A percentile compares a stretch with the other conserved stretches of the same genome.
These are phyloP conservation scores for Leptopilina drosophilae DNA, from an alignment of 2,888 invertebrate species.

Conservation along the genomic window DNA sequence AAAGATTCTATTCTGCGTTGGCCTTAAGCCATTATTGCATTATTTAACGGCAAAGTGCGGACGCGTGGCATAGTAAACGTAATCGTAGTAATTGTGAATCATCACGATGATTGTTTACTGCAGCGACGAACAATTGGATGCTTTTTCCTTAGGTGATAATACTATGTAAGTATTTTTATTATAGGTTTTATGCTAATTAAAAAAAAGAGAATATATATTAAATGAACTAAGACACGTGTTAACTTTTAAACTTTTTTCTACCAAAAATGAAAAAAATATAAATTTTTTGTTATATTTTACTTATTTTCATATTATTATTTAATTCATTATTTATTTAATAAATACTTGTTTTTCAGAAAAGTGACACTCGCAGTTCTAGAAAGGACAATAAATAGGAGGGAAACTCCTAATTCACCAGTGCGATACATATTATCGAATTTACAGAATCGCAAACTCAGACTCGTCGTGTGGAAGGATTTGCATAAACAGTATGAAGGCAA, in stretches of 20 bases:
- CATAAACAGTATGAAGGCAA: background rate
- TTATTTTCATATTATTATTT: background rate
- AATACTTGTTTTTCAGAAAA: background rate
- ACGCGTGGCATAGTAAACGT: background rate
- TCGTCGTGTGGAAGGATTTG: background rate
- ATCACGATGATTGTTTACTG: background rate
- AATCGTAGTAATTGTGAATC: background rate
- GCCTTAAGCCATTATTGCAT: background rate
- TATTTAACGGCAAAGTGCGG: background rate
- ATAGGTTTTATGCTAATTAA: background rate
- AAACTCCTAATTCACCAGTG: background rate
- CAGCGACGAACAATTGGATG: slow-evolving; percentile 1
- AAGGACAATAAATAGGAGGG: background rate
- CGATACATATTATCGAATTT: background rate
- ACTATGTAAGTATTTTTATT: background rate
- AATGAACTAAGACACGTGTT: background rate
- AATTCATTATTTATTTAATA: background rate
- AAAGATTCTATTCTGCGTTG: no score
- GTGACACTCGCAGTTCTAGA: background rate
- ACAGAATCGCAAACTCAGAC: background rate
- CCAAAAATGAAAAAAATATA: no score
- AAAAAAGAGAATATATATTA: background rate
- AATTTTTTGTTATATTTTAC: no score
- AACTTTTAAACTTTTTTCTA: background rate
- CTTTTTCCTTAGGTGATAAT: background rate